Evolutionary conservation across 1,140 invertebrate genomes (phyloP).

Genomic region (Popillia japonica): DNA sequence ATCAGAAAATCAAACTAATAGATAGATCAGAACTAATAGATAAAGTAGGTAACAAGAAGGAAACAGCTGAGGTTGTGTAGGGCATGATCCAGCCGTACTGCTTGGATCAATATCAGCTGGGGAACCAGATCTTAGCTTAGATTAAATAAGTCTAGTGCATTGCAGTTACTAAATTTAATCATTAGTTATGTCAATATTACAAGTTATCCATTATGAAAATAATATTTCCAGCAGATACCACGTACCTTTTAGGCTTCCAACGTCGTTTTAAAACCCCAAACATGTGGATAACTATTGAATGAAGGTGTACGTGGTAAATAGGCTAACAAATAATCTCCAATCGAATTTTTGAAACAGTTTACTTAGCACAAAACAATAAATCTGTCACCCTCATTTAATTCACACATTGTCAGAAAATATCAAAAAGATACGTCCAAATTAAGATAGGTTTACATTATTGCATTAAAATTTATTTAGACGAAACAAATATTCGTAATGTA

Average conservation of each 20-base stretch:
- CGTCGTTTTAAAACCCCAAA: constrained; percentile 56
- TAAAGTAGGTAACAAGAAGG: background rate
- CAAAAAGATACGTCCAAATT: constrained; percentile 19
- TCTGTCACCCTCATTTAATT: constrained; percentile 32
- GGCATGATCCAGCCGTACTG: constrained; percentile 12
- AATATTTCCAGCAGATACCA: background rate
- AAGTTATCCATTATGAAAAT: background rate
- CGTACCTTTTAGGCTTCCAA: constrained; percentile 58
- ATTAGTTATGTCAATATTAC: background rate
- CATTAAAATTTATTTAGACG: background rate
- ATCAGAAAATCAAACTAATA: too few species aligned
- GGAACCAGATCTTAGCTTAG: background rate
- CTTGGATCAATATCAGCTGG: constrained; percentile 33
- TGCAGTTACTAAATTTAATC: too few species aligned
- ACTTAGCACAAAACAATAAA: constrained; percentile 18
- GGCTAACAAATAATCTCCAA: constrained; percentile 13
- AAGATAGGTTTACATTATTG: constrained; percentile 27
- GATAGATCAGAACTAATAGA: too few species aligned
- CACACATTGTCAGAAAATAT: constrained; percentile 35
- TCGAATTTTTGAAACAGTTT: background rate
- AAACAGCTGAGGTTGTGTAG: constrained; percentile 33
- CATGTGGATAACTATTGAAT: constrained; percentile 48
- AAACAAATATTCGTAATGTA: constrained; percentile 10
- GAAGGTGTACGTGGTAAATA: constrained; percentile 16
- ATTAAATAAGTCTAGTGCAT: background rate